Percentiles rank a stretch among this genome's conserved stretches.
Evolutionary conservation across 2,888 invertebrate species (phyloP).

Genomic region (Eupithecia pulchellata): DNA sequence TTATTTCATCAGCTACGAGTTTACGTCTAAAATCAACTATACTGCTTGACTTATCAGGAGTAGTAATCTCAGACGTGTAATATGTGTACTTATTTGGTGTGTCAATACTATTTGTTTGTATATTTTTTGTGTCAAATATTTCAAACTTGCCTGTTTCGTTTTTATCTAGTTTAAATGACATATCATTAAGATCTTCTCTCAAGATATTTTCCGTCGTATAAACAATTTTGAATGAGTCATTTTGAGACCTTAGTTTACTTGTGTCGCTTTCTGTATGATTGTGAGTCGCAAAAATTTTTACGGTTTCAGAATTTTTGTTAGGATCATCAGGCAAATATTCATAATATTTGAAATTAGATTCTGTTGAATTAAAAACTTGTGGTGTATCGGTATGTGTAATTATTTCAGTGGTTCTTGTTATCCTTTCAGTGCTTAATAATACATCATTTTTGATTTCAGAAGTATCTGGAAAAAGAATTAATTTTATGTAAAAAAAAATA

Average conservation of each 20-base stretch:
- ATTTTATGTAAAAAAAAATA: neutral
- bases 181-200: neutral
- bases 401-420: neutral
- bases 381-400: neutral
- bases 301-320: neutral
- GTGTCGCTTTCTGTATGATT: neutral
- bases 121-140: neutral
- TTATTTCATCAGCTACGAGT: neutral
- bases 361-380: neutral
- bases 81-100: neutral
- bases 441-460: neutral
- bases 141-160: neutral
- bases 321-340: constrained; percentile 1
- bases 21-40: neutral
- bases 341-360: neutral
- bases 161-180: neutral
- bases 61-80: neutral
- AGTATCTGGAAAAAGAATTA: neutral
- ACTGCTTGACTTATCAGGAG: neutral
- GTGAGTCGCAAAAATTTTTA: neutral
- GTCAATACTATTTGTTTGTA: neutral
- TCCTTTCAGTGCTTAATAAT: neutral
- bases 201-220: neutral
- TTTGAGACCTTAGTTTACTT: neutral
- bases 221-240: neutral